Conservation (phyloP, 2,113 vertebrate species). For the Chionodraco myersi region DNA sequence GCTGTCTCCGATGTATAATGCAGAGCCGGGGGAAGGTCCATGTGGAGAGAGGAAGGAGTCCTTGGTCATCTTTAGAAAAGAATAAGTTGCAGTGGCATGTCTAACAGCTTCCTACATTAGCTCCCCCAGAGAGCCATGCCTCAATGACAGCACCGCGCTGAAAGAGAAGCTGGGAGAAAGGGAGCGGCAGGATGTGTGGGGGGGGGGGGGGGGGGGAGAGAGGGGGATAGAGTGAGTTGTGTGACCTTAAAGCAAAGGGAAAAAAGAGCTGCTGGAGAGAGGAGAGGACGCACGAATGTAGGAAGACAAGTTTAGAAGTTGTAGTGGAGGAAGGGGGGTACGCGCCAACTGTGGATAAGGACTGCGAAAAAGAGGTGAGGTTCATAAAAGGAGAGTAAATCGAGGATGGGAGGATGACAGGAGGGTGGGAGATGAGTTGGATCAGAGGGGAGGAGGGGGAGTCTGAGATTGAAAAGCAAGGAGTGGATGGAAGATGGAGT, state of each 20-base stretch:
- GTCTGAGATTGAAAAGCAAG: conserved; percentile 43
- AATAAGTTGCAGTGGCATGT: conserved; percentile 68
- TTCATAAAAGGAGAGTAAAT: background rate
- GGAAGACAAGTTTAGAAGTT: conserved; percentile 38
- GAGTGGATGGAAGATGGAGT: too few relatives aligned
- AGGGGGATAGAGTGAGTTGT: conserved; percentile 29
- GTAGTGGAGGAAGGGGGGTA: background rate
- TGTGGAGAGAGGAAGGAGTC: conserved; percentile 48
- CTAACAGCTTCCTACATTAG: conserved; percentile 69
- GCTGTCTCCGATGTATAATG: conserved; percentile 67
- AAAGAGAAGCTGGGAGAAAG: conserved; percentile 46
- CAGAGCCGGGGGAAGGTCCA: conserved; percentile 61
- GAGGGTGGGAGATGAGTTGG: conserved; percentile 15
- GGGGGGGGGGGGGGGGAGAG: conserved; percentile 23
- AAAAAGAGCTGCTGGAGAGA: background rate
- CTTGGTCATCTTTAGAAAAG: conserved; percentile 53
- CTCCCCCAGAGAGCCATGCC: conserved; percentile 56
- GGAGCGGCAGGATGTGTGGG: conserved; percentile 14
- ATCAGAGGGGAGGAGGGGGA: background rate
- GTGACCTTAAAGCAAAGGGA: conserved; percentile 59
- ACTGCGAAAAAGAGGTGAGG: conserved; percentile 18
- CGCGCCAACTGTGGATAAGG: conserved; percentile 14
- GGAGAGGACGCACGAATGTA: conserved; percentile 36
- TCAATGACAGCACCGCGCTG: conserved; percentile 62
- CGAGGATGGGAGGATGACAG: conserved; percentile 19